phyloP scores from a whole-genome alignment of 2,797 vertebrate species.

The Gallinago solitaria region DNA sequence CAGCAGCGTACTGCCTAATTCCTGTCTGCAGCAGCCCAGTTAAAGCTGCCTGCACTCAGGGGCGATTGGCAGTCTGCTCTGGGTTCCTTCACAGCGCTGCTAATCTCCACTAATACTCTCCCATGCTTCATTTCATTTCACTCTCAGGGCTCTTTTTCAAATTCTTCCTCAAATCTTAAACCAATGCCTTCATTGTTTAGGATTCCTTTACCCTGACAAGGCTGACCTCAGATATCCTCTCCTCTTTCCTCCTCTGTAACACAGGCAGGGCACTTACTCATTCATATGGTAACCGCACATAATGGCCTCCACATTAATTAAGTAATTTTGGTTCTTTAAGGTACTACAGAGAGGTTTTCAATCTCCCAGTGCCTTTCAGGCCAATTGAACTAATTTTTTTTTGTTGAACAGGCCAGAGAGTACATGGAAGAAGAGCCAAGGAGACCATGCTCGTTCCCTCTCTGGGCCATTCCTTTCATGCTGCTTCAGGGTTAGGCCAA shows the following conservation, averaged over 20 bases:
- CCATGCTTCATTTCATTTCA: constrained; percentile 76
- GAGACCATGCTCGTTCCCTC: constrained; percentile 37
- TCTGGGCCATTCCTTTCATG: constrained; percentile 58
- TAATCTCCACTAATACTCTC: constrained; percentile 76
- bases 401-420: constrained; percentile 34
- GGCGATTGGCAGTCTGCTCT: constrained; percentile 63
- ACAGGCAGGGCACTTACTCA: constrained; percentile 79
- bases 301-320: constrained; percentile 84
- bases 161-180: constrained; percentile 72
- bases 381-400: constrained; percentile 68
- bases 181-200: constrained; percentile 74
- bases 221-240: constrained; percentile 85
- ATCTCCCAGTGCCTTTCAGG: constrained; percentile 63
- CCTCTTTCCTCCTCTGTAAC: constrained; percentile 84
- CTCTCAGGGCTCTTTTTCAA: constrained; percentile 65
- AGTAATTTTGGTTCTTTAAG: constrained; percentile 69
- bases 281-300: constrained; percentile 88
- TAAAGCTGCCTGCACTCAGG: constrained; percentile 62
- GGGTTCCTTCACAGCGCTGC: constrained; percentile 64
- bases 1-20: constrained; percentile 31
- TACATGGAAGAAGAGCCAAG: constrained; percentile 61
- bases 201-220: constrained; percentile 74
- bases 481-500: constrained; percentile 54
- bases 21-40: constrained; percentile 48
- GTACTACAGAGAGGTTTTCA: constrained; percentile 62